These are phyloP conservation scores for Eumeta japonica DNA, from an alignment of 1,140 invertebrate genomes.

Conservation along the genomic window DNA sequence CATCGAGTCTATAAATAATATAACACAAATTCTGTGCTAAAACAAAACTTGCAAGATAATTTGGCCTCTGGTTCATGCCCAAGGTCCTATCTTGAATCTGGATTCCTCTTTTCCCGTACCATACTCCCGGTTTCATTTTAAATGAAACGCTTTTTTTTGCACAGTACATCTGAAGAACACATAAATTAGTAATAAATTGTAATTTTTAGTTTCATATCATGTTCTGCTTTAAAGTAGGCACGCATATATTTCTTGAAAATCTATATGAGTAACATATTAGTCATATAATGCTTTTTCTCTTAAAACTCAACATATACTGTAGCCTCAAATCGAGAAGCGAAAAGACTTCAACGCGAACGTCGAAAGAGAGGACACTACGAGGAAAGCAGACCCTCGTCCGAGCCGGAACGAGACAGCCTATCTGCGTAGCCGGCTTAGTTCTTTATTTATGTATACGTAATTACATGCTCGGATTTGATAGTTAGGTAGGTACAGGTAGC, in stretches of 20 bases:
- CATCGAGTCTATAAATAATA: no score
- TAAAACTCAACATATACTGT: constrained; percentile 15
- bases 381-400: constrained; percentile 13
- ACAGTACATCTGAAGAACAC: constrained; percentile 13
- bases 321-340: constrained; percentile 16
- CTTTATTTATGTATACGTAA: no score
- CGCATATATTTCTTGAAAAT: no score
- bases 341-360: constrained; percentile 48
- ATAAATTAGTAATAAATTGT: constrained; percentile 7
- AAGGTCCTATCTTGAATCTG: constrained; percentile 26
- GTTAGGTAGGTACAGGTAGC: constrained; percentile 28
- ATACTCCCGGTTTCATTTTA: constrained; percentile 25
- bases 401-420: constrained; percentile 26
- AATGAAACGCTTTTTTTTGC: constrained; percentile 24
- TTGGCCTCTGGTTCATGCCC: no score
- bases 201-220: no score
- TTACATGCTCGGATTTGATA: no score
- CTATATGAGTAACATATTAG: no score
- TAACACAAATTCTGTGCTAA: no score
- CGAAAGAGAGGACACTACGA: constrained; percentile 23
- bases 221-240: no score
- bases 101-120: constrained; percentile 26
- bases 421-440: no score
- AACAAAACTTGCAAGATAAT: no score
- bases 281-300: no score